These are phyloP conservation scores for Petrocephalus zakoni DNA, from an alignment of 2,113 vertebrate species.

Conservation along the genomic window DNA sequence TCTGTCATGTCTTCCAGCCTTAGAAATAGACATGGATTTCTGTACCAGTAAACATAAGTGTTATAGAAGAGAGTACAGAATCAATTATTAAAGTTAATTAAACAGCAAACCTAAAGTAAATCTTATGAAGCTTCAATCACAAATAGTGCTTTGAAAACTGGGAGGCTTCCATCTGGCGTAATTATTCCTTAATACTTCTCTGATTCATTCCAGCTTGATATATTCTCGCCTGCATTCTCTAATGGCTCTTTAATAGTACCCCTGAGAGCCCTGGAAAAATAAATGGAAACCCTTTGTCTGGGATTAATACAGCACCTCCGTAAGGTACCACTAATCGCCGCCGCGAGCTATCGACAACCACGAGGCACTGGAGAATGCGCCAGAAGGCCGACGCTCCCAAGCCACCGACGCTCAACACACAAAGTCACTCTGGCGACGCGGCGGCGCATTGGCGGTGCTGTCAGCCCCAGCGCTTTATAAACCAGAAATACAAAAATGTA, in stretches of 20 bases:
- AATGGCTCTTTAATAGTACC: neutral
- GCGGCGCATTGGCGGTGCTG: neutral
- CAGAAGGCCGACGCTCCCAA: neutral
- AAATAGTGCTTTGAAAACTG: conserved; percentile 2
- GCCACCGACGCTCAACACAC: neutral
- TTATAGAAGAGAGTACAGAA: neutral
- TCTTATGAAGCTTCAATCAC: neutral
- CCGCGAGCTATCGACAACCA: neutral
- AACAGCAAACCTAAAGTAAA: conserved; percentile 11
- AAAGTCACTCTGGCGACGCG: neutral
- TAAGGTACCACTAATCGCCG: neutral
- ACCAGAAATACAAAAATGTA: conserved; percentile 15
- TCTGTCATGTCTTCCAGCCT: neutral
- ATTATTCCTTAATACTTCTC: conserved; percentile 5
- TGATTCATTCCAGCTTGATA: neutral
- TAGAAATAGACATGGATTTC: neutral
- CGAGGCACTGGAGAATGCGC: neutral
- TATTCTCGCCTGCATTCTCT: neutral
- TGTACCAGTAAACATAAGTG: neutral
- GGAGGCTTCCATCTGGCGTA: conserved; percentile 5
- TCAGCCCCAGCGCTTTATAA: neutral
- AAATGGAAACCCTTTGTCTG: neutral
- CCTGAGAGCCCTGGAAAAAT: neutral
- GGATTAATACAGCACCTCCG: neutral
- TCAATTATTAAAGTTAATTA: neutral